These are phyloP conservation scores for Apteryx owenii DNA, from an alignment of 2,113 vertebrate species.

Conservation along the genomic window DNA sequence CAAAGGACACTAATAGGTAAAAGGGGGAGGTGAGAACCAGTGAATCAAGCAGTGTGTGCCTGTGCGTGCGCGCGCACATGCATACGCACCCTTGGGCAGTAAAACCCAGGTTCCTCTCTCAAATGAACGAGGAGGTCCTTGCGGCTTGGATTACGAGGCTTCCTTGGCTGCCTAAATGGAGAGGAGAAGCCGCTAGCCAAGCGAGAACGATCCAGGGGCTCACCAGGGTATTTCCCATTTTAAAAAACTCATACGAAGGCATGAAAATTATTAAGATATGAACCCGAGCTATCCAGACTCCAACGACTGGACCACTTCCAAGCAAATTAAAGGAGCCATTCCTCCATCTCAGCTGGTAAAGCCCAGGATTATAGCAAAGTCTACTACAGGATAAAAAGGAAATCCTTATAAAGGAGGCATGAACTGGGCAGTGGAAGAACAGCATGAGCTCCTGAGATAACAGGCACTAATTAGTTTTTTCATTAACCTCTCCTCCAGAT, in stretches of 20 bases:
- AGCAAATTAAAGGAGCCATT: conserved; percentile 59
- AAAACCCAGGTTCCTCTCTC: not conserved
- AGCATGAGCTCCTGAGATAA: not conserved
- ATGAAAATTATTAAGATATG: conserved; percentile 46
- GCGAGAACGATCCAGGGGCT: conserved; percentile 5
- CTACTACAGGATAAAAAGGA: conserved; percentile 14
- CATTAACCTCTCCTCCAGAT: not conserved
- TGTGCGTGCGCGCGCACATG: not conserved
- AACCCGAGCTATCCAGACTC: conserved; percentile 38
- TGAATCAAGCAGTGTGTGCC: not conserved
- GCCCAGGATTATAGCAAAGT: conserved; percentile 32
- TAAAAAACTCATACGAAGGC: conserved; percentile 42
- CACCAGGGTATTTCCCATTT: conserved; percentile 49
- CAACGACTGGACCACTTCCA: conserved; percentile 60
- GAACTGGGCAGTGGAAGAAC: not conserved
- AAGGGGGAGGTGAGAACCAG: not conserved
- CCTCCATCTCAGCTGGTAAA: conserved; percentile 45
- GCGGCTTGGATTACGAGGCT: not conserved
- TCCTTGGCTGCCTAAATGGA: conserved; percentile 1
- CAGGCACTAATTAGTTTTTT: not conserved
- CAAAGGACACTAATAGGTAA: conserved; percentile 69
- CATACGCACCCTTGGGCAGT: not conserved
- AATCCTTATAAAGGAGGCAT: conserved; percentile 1
- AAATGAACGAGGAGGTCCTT: not conserved
- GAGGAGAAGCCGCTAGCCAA: conserved; percentile 11